These are phyloP conservation scores for Sminthopsis crassicaudata DNA, from an alignment of 2,113 vertebrate species.

Conservation along the genomic window DNA sequence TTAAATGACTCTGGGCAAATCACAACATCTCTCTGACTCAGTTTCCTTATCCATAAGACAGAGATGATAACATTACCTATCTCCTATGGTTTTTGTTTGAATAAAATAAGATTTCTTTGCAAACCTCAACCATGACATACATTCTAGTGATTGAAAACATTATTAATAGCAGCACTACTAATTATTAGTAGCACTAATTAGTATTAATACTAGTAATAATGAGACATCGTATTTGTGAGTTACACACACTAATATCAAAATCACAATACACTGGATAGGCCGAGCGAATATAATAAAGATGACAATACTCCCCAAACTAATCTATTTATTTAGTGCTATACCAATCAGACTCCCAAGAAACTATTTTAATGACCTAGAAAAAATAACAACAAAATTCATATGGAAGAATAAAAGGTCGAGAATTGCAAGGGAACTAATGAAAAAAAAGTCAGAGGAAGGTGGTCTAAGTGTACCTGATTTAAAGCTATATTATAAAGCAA, in stretches of 20 bases:
- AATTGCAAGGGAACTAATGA: no score
- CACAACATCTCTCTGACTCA: background rate
- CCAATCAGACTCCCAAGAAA: no score
- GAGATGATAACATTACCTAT: background rate
- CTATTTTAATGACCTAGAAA: no score
- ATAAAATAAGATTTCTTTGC: background rate
- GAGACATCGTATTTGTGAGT: background rate
- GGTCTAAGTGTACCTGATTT: no score
- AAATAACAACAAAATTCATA: no score
- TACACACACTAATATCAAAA: background rate
- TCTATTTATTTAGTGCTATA: no score
- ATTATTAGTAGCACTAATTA: background rate
- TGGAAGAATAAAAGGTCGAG: no score
- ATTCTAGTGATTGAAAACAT: background rate
- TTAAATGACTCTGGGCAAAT: background rate
- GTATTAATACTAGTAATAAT: background rate
- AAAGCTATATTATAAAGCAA: no score
- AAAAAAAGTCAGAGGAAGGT: no score
- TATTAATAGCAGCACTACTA: background rate
- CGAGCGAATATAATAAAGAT: no score
- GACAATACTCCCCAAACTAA: no score
- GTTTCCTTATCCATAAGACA: background rate
- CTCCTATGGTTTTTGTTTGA: background rate
- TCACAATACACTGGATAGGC: background rate
- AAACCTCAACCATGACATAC: background rate